A percentile compares a stretch with the other conserved stretches of the same genome.
Conservation (phyloP, 2,888 invertebrate genomes). For the Pedicia rivosa region DNA sequence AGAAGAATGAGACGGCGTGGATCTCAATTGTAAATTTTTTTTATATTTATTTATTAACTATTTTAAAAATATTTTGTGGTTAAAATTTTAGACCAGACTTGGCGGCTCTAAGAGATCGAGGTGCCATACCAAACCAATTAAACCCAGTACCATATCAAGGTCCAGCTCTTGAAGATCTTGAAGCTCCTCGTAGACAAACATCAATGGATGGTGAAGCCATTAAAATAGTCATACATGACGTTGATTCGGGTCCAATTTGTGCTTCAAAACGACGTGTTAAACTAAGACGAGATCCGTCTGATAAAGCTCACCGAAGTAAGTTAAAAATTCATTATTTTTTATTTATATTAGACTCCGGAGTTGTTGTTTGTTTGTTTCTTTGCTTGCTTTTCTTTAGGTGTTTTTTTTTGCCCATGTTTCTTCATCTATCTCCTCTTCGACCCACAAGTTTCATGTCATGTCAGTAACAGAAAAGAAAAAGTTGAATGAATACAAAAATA, state of each 20-base stretch:
- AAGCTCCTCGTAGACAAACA: conserved; percentile 55
- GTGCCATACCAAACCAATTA: conserved; percentile 33
- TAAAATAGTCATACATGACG: conserved; percentile 84
- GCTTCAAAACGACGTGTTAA: conserved; percentile 57
- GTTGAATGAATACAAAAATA: too few relatives aligned
- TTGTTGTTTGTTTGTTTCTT: too few relatives aligned
- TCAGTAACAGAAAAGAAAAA: too few relatives aligned
- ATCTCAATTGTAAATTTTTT: conserved; percentile 60
- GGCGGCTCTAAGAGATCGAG: conserved; percentile 40
- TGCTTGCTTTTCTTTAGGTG: too few relatives aligned
- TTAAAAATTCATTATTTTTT: too few relatives aligned
- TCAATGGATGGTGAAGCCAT: conserved; percentile 85
- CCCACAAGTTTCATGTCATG: too few relatives aligned
- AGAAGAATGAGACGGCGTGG: conserved; percentile 58
- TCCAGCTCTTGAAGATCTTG: conserved; percentile 43
- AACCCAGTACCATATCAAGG: conserved; percentile 28
- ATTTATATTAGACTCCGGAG: too few relatives aligned
- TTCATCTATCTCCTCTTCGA: too few relatives aligned
- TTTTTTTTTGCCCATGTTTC: too few relatives aligned
- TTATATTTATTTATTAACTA: neutral
- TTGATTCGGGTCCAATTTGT: conserved; percentile 53
- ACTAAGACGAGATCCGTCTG: conserved; percentile 59
- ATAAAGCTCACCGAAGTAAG: conserved; percentile 77
- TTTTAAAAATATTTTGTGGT: conserved; percentile 5
- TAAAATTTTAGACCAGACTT: conserved; percentile 50